Conservation (phyloP, 2,888 invertebrate genomes). For the Cyclophora albipunctata region DNA sequence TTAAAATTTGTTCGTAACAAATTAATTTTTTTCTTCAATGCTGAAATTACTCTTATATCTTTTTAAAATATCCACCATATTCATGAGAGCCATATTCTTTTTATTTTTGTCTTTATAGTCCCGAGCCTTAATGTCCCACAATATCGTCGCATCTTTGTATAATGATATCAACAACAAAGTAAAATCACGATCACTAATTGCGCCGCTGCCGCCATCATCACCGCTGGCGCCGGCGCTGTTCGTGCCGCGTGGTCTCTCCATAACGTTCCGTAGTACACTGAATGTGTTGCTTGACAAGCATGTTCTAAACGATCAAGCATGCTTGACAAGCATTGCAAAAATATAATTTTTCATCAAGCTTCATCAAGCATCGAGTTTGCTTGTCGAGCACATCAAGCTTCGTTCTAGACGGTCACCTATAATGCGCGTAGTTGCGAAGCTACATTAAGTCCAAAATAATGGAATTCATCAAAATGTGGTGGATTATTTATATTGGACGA, state of each 20-base stretch:
- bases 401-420: no score
- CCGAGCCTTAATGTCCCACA: constrained; percentile 6
- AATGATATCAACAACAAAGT: constrained; percentile 6
- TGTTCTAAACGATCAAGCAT: constrained; percentile 7
- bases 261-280: constrained; percentile 3
- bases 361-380: constrained; percentile 1
- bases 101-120: no score
- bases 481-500: no score
- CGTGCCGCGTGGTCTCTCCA: constrained; percentile 5
- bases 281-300: constrained; percentile 6
- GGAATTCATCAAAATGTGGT: no score
- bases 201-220: constrained; percentile 8
- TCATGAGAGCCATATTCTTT: no score
- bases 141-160: constrained; percentile 8
- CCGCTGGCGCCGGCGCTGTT: constrained; percentile 6
- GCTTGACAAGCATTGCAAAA: constrained; percentile 8
- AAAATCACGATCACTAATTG: constrained; percentile 7
- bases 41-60: no score
- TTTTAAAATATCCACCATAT: no score
- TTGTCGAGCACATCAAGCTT: no score
- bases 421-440: no score
- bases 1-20: no score
- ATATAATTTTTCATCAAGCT: constrained; percentile 4
- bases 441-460: no score
- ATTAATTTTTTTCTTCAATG: no score